Base-by-base conservation (phyloP, 2,113 vertebrate species). In the Platysteira castanea region DNA sequence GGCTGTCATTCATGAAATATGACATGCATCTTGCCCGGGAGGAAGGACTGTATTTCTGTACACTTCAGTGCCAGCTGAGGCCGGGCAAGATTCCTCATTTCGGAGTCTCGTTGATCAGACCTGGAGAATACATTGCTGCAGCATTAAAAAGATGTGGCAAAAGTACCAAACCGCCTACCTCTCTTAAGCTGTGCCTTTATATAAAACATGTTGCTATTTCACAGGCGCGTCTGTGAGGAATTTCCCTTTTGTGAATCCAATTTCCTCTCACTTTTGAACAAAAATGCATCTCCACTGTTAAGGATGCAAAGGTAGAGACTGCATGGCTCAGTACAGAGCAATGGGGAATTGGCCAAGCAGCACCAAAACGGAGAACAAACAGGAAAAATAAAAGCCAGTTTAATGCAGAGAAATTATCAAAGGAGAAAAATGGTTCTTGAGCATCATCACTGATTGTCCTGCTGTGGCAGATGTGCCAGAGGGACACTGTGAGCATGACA, bases 371-470 rank as follows among this genome's bases (percentile, higher is more conserved):
- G 71, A 88, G 54, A 91, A 42, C 53, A 96, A 89, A 69, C 56
- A 76, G 52, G 81, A 76, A 76, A 95, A 96, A 91, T 52, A 90
- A 97, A 95, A 94, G 78, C 26, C 39, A 71, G 67, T 82, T 83
- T 85, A 77, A 89, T n/a, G 59, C 42, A 63, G 54, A 64, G 28
- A 71, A 84, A 60, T 70, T 89, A 82, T 84, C 84, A 87, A 83
- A 87, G 50, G 31, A 76, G 33, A 63, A 80, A 91, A 86, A 77
- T 18, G 11, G 57, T 91, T 87, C 67, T 86, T 4, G 4, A 88
- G 81, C 39, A 78, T 70, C 54, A 37, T 64, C 47, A 2, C 63
- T 28, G n/a, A 71, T 59, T 39, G 39, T 70, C 67, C 63, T 80
- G 46, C 68, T 52, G 31, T 46, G 50, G 49, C 11, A 4, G 49